phyloP scores from a whole-genome alignment of 64 coral and sea anemone species.

The Trachythela sp. region DNA sequence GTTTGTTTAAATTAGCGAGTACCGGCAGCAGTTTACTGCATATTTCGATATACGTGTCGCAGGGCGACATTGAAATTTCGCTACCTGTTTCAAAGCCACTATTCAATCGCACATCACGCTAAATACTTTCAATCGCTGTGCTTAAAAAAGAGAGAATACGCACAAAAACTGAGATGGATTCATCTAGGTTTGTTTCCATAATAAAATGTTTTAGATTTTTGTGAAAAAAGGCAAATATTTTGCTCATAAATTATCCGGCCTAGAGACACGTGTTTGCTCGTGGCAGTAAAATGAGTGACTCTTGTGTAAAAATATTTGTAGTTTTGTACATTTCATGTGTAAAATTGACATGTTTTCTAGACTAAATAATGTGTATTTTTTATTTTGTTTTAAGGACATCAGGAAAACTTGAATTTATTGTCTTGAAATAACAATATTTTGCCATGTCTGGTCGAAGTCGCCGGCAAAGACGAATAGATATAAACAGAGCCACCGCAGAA shows the following conservation, averaged over 20 bases:
- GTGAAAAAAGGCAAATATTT: background rate
- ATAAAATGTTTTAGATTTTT: background rate
- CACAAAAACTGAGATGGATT: background rate
- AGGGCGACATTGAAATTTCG: background rate
- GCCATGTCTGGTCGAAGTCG: conserved; percentile 45
- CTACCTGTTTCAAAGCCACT: background rate
- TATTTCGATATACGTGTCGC: conserved; percentile 1
- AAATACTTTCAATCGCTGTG: background rate
- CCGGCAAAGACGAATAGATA: conserved; percentile 31
- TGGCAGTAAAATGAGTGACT: too few species aligned
- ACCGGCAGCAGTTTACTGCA: background rate
- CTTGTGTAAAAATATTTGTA: too few species aligned
- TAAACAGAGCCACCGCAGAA: conserved; percentile 71
- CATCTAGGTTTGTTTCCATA: background rate
- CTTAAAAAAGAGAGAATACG: background rate
- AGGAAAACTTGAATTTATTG: background rate
- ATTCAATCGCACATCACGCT: background rate
- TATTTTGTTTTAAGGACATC: background rate
- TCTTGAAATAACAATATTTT: background rate
- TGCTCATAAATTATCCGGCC: background rate
- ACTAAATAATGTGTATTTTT: too few species aligned
- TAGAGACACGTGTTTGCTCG: background rate
- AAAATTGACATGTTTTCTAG: too few species aligned
- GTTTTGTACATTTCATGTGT: too few species aligned
- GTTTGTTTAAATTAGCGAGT: background rate